Conservation (phyloP, 1,140 invertebrate genomes). For the Araneus ventricosus region DNA sequence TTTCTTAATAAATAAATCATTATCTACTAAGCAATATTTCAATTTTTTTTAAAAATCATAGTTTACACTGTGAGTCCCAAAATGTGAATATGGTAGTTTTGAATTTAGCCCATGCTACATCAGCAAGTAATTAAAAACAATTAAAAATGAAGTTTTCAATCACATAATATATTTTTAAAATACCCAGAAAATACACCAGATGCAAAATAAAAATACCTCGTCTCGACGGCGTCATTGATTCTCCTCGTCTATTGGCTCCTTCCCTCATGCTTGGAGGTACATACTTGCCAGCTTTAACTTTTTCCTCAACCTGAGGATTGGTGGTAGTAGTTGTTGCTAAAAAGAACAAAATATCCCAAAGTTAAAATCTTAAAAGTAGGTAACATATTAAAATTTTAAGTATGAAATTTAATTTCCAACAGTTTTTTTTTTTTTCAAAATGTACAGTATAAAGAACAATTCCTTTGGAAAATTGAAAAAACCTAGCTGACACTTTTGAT, state of each 20-base stretch:
- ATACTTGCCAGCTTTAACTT: conserved; percentile 81
- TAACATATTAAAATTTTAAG: no score
- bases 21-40: no score
- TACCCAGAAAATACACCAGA: neutral
- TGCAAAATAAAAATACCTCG: conserved; percentile 50
- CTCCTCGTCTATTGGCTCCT: conserved; percentile 86
- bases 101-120: no score
- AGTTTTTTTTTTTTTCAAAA: no score
- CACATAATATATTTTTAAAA: neutral
- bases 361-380: neutral
- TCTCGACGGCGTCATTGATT: conserved; percentile 83
- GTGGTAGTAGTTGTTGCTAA: conserved; percentile 65
- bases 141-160: neutral
- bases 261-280: conserved; percentile 93
- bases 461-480: no score
- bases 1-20: no score
- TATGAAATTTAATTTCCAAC: no score
- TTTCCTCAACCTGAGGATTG: conserved; percentile 76
- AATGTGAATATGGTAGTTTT: no score
- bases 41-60: no score
- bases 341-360: neutral
- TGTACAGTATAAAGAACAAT: no score
- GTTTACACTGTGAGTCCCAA: no score
- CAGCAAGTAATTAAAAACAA: neutral
- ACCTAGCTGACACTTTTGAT: no score